A percentile compares a stretch with the other conserved stretches of the same genome.
Evolutionary conservation across 2,888 invertebrate species (phyloP).

Genomic region (Allophyes oxyacanthae): DNA sequence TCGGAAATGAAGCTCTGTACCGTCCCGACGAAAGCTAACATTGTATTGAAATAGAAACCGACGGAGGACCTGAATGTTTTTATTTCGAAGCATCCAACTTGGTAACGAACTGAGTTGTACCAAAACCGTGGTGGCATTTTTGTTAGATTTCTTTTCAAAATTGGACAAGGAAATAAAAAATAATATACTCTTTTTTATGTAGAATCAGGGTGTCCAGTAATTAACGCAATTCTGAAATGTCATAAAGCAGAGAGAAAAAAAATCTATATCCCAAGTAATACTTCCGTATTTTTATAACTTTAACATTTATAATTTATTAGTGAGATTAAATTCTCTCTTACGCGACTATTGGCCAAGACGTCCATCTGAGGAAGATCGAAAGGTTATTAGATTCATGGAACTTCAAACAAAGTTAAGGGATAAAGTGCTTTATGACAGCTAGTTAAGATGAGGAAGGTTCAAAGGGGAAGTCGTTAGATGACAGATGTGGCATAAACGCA

Average conservation of each 20-base stretch:
- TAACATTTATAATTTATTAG: too few relatives aligned
- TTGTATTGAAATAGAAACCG: conserved; percentile 61
- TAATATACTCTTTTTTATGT: too few relatives aligned
- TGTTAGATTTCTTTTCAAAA: conserved; percentile 19
- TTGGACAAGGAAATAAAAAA: conserved; percentile 18
- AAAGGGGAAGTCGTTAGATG: conserved; percentile 49
- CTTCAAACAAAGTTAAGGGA: conserved; percentile 45
- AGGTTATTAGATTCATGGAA: conserved; percentile 37
- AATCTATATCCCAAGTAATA: too few relatives aligned
- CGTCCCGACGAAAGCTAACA: conserved; percentile 53
- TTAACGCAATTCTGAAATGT: too few relatives aligned
- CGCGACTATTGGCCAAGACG: not conserved
- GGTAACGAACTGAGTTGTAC: conserved; percentile 46
- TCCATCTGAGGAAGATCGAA: conserved; percentile 35
- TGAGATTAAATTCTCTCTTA: too few relatives aligned
- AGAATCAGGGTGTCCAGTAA: too few relatives aligned
- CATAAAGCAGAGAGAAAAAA: too few relatives aligned
- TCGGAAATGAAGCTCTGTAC: conserved; percentile 58
- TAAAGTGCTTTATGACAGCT: conserved; percentile 46
- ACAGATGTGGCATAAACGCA: conserved; percentile 50
- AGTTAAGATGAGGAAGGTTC: conserved; percentile 39
- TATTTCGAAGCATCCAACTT: conserved; percentile 46
- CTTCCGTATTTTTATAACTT: too few relatives aligned
- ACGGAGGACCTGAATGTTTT: conserved; percentile 46
- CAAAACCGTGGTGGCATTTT: conserved; percentile 7